Evolutionary conservation across 2,888 invertebrate species (phyloP), one percentile per base, ranked within the genome.

Genomic region (Diadromus collaris): DNA sequence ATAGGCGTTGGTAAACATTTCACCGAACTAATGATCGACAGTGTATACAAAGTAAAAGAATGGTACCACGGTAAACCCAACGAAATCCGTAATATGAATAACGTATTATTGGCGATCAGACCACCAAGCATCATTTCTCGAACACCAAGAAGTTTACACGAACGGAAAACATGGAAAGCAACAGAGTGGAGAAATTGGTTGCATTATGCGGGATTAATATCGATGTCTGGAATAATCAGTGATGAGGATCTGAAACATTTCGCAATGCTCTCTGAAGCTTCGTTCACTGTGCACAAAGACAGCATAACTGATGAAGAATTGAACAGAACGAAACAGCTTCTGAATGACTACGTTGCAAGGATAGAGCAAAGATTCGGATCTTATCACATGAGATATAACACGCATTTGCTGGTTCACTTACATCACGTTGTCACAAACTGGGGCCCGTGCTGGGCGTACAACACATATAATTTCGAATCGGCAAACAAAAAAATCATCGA

Each of bases 101-200:
- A 65, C 16, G 16, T 19, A 9, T 13, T 75, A n/a, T 32, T 68
- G 46, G 13, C 19, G 21, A 75, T 75, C 7, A 44, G 51, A 48
- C 48, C 61, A n/a, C 69, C 67, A 3, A 32, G 16, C n/a, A 29
- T 41, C 21, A 46, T 58, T 34, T 46, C 54, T 6, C 32, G 68
- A 48, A 34, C n/a, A 41, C 60, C 68, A 32, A 48, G 68, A 75
- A 46, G 24, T 24, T 34, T 75, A 9, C 19, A 19, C 16, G 44
- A 27, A 5, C 27, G 13, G 46, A 44, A 48, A 7, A n/a, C 19
- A 10, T 64, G 64, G 64, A 64, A 64, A n/a, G n/a, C 64, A 2
- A 9, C 75, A 5, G 69, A 75, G 34, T 68, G 60, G 75, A 27
- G 75, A 24, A 68, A 75, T 60, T 75, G 75, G 75, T 24, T 75